Base-by-base conservation (phyloP, 2,797 vertebrate species). In the Sus cebifrons region DNA sequence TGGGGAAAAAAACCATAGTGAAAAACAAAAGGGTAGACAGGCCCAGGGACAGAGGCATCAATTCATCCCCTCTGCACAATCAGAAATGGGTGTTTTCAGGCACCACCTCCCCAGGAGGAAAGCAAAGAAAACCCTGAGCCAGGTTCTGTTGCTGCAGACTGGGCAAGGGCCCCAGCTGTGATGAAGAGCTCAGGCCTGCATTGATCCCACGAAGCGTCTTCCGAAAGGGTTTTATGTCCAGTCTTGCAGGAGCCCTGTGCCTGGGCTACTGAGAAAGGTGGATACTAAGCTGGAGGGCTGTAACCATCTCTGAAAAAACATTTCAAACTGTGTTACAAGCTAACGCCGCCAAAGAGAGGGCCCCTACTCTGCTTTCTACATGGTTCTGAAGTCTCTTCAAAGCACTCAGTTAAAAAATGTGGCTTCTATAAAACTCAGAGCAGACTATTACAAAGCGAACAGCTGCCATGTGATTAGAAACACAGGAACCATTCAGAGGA, bases 311-410 rank as follows among this genome's bases (percentile, higher is more conserved):
- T 93, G 79, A 91, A 95, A 97, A 97, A 97, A 27, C 85, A 65
- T 96, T 96, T 97, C 95, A 95, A 93, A 97, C 96, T 97, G 96
- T 96, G 94, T 97, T 97, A 97, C 96, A 96, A 97, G 96, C 92
- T 36, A n/a, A 81, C 71, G 65, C 79, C 0, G 62, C 96, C 58
- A 7, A 91, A 78, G 44, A 96, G 44, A 94, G 77, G 90, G 83
- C 93, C 93, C 84, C 89, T 91, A 65, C 77, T 81, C 78, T 84
- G 62, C 95, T 70, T 81, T 85, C 91, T 77, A 62, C 56, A 36
- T 94, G 83, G 64, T 87, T 91, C 97, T 96, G 75, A 73, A 2
- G 29, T 94, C 92, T 96, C 95, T 97, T 98, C 97, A 96, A 98
- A 98, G 92, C 52, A 96, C 93, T 97, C 94, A 71, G 62, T 94